These are phyloP conservation scores for Tenualosa thibaudeaui DNA, from an alignment of 2,797 vertebrate genomes.

Conservation along the genomic window DNA sequence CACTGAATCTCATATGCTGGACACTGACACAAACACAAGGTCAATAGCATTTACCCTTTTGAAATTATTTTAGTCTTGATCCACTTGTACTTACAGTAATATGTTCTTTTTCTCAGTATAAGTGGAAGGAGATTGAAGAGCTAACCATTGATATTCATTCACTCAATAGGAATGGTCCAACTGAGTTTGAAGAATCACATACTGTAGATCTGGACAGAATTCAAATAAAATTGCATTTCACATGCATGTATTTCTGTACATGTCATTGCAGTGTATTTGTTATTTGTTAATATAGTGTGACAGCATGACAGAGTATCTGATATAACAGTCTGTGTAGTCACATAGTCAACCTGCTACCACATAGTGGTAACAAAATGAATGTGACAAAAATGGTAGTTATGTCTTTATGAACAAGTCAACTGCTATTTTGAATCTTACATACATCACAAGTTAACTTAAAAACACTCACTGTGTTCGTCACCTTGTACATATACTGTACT, in stretches of 20 bases:
- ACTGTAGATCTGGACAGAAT: background rate
- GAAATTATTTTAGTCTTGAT: conserved; percentile 28
- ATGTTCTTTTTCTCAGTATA: conserved; percentile 27
- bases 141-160: background rate
- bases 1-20: conserved; percentile 17
- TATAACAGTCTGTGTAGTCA: background rate
- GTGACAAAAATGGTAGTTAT: background rate
- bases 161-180: background rate
- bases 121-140: conserved; percentile 4
- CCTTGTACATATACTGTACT: background rate
- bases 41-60: conserved; percentile 43
- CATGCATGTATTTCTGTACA: background rate
- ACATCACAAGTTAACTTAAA: background rate
- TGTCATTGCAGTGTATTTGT: no score
- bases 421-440: background rate
- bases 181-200: background rate
- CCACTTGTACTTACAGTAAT: conserved; percentile 26
- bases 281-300: background rate
- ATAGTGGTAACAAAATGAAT: background rate
- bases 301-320: background rate
- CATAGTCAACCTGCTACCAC: background rate
- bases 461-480: conserved; percentile 2
- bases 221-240: background rate
- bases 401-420: background rate
- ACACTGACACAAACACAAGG: conserved; percentile 16